Percentiles rank a stretch among this genome's conserved stretches.
Evolutionary conservation across 2,113 vertebrate species (phyloP).

Genomic region (Callipepla squamata): DNA sequence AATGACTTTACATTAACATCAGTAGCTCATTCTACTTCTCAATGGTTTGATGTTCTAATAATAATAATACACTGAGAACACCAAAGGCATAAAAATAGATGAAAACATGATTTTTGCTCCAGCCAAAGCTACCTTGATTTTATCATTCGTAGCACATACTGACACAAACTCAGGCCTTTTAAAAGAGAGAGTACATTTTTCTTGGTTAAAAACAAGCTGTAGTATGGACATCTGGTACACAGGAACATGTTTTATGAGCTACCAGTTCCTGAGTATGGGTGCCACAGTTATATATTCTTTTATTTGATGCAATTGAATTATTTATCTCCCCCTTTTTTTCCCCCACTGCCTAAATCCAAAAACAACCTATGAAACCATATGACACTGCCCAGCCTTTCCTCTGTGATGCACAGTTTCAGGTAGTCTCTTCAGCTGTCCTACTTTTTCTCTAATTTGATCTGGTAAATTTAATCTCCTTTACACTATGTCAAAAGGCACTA

Average conservation of each 20-base stretch:
- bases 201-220: background rate
- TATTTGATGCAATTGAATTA: background rate
- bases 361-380: fast-evolving
- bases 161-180: background rate
- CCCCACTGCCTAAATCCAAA: background rate
- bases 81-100: background rate
- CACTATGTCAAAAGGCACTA: fast-evolving
- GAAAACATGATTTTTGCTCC: fast-evolving
- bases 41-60: background rate
- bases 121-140: background rate
- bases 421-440: background rate
- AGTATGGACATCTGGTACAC: fast-evolving
- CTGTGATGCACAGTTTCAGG: fast-evolving
- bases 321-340: background rate
- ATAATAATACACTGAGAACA: background rate
- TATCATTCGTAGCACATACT: background rate
- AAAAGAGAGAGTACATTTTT: background rate
- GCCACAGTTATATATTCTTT: background rate
- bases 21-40: background rate
- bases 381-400: background rate
- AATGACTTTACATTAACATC: background rate
- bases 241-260: background rate
- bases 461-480: background rate
- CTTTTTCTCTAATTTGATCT: background rate
- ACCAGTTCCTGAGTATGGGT: background rate